phyloP scores from a whole-genome alignment of 2,113 vertebrate genomes.

The Salvelinus alpinus region DNA sequence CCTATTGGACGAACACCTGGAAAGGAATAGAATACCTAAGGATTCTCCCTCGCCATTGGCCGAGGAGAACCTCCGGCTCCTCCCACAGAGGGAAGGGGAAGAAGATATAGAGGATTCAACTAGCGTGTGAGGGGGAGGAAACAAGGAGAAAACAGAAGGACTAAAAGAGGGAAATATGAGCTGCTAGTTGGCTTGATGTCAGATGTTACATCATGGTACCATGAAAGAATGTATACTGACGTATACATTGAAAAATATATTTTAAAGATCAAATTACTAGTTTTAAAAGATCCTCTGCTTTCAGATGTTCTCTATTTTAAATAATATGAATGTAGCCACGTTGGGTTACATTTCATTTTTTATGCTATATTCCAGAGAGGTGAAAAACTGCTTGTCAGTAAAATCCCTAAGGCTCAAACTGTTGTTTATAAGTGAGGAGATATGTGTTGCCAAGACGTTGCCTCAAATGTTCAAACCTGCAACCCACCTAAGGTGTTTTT shows the following conservation, averaged over 20 bases:
- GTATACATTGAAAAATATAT: not conserved
- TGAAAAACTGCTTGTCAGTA: too few relatives aligned
- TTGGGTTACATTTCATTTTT: too few relatives aligned
- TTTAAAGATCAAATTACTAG: not conserved
- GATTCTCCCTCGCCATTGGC: slow-evolving; percentile 23
- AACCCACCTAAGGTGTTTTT: not conserved
- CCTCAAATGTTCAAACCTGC: not conserved
- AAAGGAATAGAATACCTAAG: not conserved
- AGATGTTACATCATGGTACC: not conserved
- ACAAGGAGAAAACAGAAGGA: not conserved
- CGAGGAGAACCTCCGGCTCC: slow-evolving; percentile 4
- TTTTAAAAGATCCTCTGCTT: not conserved
- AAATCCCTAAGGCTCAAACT: too few relatives aligned
- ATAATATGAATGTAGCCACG: too few relatives aligned
- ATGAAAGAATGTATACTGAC: not conserved
- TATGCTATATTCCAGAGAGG: too few relatives aligned
- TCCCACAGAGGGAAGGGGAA: slow-evolving; percentile 15
- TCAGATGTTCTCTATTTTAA: not conserved
- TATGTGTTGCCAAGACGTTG: not conserved
- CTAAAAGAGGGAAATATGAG: not conserved
- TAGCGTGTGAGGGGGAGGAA: not conserved
- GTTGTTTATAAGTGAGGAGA: not conserved
- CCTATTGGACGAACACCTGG: not conserved
- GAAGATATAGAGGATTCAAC: slow-evolving; percentile 35
- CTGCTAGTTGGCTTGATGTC: not conserved